These are phyloP conservation scores for Erethizon dorsatum DNA, from an alignment of 2,797 vertebrate species.

Conservation along the genomic window DNA sequence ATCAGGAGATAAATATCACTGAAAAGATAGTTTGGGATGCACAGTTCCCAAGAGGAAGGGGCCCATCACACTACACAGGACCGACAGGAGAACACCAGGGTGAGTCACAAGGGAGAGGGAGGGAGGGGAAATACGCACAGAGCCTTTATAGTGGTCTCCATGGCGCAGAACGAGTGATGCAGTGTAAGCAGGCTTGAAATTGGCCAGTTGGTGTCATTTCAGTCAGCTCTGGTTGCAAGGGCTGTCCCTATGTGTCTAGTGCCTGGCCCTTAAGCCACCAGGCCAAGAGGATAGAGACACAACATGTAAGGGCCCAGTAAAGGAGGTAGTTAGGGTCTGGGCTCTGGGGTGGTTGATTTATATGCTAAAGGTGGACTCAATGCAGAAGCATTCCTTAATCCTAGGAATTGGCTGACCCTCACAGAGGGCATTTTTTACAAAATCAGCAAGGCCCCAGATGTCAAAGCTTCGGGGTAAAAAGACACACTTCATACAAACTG, in stretches of 20 bases:
- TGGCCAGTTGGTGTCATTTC: neutral
- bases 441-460: neutral
- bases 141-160: neutral
- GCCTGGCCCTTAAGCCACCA: neutral
- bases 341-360: neutral
- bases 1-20: neutral
- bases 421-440: neutral
- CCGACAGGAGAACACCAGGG: neutral
- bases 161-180: neutral
- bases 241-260: neutral
- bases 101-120: neutral
- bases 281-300: neutral
- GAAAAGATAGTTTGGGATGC: neutral
- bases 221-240: neutral
- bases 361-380: neutral
- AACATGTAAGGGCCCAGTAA: neutral
- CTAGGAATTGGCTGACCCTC: neutral
- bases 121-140: neutral
- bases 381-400: neutral
- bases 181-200: neutral
- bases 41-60: neutral
- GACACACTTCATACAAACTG: neutral
- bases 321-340: neutral
- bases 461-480: slow-evolving; percentile 23
- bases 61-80: rapidly evolving